Percentiles rank a stretch among this genome's conserved stretches.
These are phyloP conservation scores for Threskiornis aethiopicus DNA, from an alignment of 2,797 vertebrate genomes.

Conservation along the genomic window DNA sequence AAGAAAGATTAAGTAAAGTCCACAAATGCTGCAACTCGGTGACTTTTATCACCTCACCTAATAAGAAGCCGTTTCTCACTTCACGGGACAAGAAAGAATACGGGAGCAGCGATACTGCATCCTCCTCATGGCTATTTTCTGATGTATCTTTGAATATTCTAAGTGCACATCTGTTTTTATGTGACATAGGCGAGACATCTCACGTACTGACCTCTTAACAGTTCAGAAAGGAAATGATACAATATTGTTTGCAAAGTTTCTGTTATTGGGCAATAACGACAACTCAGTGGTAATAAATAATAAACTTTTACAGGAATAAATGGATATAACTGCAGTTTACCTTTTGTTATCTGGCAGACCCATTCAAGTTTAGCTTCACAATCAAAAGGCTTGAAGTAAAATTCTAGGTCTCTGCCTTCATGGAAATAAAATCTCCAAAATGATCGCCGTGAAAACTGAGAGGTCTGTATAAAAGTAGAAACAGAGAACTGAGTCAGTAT, in stretches of 20 bases:
- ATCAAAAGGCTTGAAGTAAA: constrained; percentile 87
- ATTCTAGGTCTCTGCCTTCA: constrained; percentile 66
- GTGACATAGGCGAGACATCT: neutral
- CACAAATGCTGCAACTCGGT: neutral
- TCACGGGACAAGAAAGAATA: neutral
- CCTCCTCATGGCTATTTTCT: neutral
- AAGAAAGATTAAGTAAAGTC: neutral
- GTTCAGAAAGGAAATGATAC: neutral
- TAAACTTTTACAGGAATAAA: neutral
- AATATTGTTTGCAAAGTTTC: neutral
- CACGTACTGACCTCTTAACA: neutral
- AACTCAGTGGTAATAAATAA: neutral
- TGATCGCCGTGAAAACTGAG: constrained; percentile 35
- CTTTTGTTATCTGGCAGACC: constrained; percentile 93
- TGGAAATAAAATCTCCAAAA: constrained; percentile 55
- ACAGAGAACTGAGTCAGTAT: neutral
- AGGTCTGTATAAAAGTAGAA: constrained; percentile 52
- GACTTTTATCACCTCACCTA: neutral
- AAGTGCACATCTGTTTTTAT: neutral
- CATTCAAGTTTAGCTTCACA: constrained; percentile 92
- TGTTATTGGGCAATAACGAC: neutral
- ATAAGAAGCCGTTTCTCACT: neutral
- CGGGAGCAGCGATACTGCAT: neutral
- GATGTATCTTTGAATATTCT: neutral
- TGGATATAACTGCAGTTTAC: constrained; percentile 68